A percentile compares a stretch with the other conserved stretches of the same genome.
phyloP scores from a whole-genome alignment of 2,888 invertebrate species.

The Criorhina ranunculi region DNA sequence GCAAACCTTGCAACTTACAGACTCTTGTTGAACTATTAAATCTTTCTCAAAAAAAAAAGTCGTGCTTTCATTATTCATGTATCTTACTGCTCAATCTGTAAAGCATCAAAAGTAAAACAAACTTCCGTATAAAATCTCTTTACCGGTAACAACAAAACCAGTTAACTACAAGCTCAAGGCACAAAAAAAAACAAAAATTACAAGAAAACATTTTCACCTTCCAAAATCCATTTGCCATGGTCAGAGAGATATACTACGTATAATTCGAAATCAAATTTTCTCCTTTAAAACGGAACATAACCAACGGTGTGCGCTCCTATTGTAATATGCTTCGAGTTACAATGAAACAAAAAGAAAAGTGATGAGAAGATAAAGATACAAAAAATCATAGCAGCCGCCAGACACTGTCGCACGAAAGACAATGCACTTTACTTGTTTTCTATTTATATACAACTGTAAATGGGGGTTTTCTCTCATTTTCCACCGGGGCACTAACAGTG shows the following conservation, averaged over 20 bases:
- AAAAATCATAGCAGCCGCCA: neutral
- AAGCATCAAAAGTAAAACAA: slow-evolving; percentile 7
- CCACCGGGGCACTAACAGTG: slow-evolving; percentile 23
- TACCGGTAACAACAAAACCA: neutral
- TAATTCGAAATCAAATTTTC: slow-evolving; percentile 48
- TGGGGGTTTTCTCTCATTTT: slow-evolving; percentile 23
- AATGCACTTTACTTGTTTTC: slow-evolving; percentile 52
- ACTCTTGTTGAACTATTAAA: neutral
- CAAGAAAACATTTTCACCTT: slow-evolving; percentile 26
- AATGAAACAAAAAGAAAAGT: slow-evolving; percentile 5
- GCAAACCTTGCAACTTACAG: neutral
- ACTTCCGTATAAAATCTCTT: slow-evolving; percentile 2
- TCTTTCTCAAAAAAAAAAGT: neutral
- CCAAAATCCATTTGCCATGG: slow-evolving; percentile 37
- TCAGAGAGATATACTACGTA: slow-evolving; percentile 8
- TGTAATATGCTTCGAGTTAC: slow-evolving; percentile 28
- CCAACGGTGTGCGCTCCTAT: slow-evolving; percentile 11
- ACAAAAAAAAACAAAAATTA: neutral
- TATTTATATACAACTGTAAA: neutral
- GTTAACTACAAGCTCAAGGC: neutral
- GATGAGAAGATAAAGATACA: slow-evolving; percentile 11
- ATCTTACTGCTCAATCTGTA: neutral
- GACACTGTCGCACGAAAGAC: slow-evolving; percentile 43
- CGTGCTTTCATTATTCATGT: slow-evolving; percentile 6
- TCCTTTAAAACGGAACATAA: slow-evolving; percentile 16